Evolutionary conservation across 2,888 invertebrate species (phyloP), one percentile per base, ranked within the genome.

Genomic region (Ectemnius cavifrons): DNA sequence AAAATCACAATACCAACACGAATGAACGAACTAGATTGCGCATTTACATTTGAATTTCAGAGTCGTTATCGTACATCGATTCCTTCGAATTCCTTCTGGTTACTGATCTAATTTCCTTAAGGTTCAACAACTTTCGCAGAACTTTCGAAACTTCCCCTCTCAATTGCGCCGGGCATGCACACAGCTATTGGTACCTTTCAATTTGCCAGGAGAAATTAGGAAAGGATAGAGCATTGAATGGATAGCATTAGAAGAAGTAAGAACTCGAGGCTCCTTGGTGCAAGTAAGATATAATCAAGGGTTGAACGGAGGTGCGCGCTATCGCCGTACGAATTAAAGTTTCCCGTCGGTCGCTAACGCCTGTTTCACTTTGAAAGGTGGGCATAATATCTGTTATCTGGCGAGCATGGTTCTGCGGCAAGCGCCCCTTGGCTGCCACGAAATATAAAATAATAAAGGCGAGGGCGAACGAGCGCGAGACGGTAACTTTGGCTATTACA

Each of bases 401-500:
- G 65, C 37, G 65, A 78, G 78, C 77, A 80, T 77, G 5, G 37
- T 11, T 37, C 11, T 75, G 82, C 81, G 65, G 66, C 47, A 66
- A 57, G 72, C 68, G 61, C 67, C 67, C n/a, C n/a, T 49, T 73
- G 69, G 71, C 70, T 68, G 78, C 78, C 79, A 62, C 77, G 78
- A 74, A 85, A 88, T 87, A 86, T 86, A 87, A 88, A 87, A 88
- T 87, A 87, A 87, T 88, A 87, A 87, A 84, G 80, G 81, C 74
- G 70, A 63, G 63, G 70, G 57, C 69, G 75, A 73, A 20, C 20
- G 20, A 20, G 20, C 20, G 70, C 63, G 71, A 68, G 47, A 28
- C 70, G 71, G 70, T 81, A 88, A 90, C 89, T 90, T 90, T 87
- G 84, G 87, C 90, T 89, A 90, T 90, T 90, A 90, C 86, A 83